These are phyloP conservation scores for Dasypolia templi DNA, from an alignment of 2,888 invertebrate species.

Conservation along the genomic window DNA sequence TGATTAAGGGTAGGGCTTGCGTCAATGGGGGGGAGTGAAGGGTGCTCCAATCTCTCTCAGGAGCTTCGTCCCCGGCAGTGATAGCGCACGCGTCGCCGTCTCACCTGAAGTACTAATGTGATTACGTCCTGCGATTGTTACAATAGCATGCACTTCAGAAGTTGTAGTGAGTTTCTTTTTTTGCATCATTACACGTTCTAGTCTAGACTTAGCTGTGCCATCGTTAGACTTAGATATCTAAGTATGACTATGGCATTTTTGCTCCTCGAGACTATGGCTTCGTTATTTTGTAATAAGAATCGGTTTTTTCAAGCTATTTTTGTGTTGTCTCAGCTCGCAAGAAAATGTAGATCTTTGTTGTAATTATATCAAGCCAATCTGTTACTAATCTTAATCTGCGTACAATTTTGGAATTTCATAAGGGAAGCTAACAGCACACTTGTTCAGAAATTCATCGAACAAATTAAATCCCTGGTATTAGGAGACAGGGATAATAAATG, in stretches of 20 bases:
- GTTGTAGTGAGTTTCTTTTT: slow-evolving; percentile 50
- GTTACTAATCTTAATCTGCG: slow-evolving; percentile 46
- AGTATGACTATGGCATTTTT: background rate
- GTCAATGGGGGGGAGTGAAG: slow-evolving; percentile 69
- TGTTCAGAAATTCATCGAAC: slow-evolving; percentile 54
- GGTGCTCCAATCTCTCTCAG: slow-evolving; percentile 64
- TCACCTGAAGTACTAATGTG: slow-evolving; percentile 71
- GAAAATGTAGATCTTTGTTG: slow-evolving; percentile 28
- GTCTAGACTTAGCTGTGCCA: slow-evolving; percentile 50
- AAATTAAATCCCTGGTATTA: slow-evolving; percentile 54
- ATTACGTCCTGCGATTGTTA: slow-evolving; percentile 68
- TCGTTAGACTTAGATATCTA: slow-evolving; percentile 16
- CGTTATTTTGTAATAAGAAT: background rate
- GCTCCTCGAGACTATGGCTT: background rate
- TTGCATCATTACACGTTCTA: slow-evolving; percentile 39
- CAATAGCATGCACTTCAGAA: slow-evolving; percentile 67
- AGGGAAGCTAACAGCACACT: slow-evolving; percentile 39
- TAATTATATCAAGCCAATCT: slow-evolving; percentile 44
- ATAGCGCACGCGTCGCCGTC: slow-evolving; percentile 79
- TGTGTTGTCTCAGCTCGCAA: background rate
- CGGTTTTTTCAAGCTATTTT: background rate
- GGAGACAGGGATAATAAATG: slow-evolving; percentile 48
- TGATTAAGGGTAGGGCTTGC: slow-evolving; percentile 73
- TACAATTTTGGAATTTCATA: slow-evolving; percentile 59
- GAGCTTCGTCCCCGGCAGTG: slow-evolving; percentile 68